These are phyloP conservation scores for Drosophila picticornis DNA, from an alignment of 2,888 invertebrate genomes.

Conservation along the genomic window DNA sequence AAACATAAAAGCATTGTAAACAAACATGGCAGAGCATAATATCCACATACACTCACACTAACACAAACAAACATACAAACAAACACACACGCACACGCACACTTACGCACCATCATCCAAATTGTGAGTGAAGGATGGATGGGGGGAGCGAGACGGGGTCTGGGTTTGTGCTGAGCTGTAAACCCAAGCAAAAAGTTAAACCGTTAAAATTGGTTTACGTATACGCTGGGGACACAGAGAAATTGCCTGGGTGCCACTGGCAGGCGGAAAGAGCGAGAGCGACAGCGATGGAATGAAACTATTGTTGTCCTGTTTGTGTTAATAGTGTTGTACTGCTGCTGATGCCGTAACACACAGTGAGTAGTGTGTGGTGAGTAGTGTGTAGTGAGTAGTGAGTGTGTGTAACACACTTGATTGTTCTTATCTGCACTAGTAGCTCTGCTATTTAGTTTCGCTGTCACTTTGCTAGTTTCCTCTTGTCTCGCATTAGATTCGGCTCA, in stretches of 20 bases:
- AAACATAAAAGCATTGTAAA: slow-evolving; percentile 82
- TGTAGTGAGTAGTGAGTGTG: background rate
- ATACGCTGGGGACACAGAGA: slow-evolving; percentile 46
- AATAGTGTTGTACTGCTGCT: background rate
- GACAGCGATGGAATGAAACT: slow-evolving; percentile 38
- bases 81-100: slow-evolving; percentile 6
- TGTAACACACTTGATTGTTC: slow-evolving; percentile 13
- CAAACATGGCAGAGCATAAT: slow-evolving; percentile 73
- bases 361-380: background rate
- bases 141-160: background rate
- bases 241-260: slow-evolving; percentile 13
- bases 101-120: slow-evolving; percentile 7
- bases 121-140: background rate
- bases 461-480: slow-evolving; percentile 51
- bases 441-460: slow-evolving; percentile 51
- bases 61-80: slow-evolving; percentile 18
- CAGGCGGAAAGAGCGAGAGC: background rate
- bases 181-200: slow-evolving; percentile 73
- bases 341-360: background rate
- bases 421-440: slow-evolving; percentile 48
- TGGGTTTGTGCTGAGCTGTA: slow-evolving; percentile 3
- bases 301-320: slow-evolving; percentile 48
- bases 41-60: slow-evolving; percentile 19
- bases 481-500: slow-evolving; percentile 13
- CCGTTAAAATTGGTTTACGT: slow-evolving; percentile 80